Conservation (phyloP, 2,797 vertebrate genomes). For the Gorsachius magnificus region DNA sequence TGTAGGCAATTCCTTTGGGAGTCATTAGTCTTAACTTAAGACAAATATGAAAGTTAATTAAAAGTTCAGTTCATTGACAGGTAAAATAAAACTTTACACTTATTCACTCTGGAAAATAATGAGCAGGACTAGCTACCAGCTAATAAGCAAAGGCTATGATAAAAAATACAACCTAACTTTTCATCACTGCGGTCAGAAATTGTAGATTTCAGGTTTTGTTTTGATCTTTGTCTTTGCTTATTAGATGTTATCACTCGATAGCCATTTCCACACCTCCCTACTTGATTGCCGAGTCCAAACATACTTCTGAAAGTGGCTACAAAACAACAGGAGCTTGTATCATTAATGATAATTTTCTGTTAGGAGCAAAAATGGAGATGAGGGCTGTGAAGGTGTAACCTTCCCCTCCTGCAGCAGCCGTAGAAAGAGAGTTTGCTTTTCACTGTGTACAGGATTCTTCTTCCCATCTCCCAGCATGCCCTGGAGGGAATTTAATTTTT, state of each 20-base stretch:
- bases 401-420: background rate
- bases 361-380: background rate
- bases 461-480: background rate
- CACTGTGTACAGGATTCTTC: background rate
- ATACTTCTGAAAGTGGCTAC: background rate
- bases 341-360: background rate
- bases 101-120: slow-evolving; percentile 37
- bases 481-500: background rate
- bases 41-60: slow-evolving; percentile 63
- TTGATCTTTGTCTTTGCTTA: slow-evolving; percentile 30
- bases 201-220: background rate
- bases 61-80: slow-evolving; percentile 55
- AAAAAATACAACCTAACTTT: slow-evolving; percentile 5
- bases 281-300: slow-evolving; percentile 15
- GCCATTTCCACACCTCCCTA: background rate
- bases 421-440: background rate
- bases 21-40: slow-evolving; percentile 39
- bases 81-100: slow-evolving; percentile 53
- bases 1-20: slow-evolving; percentile 43
- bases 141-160: slow-evolving; percentile 16
- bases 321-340: background rate
- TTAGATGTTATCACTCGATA: background rate
- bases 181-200: background rate
- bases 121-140: slow-evolving; percentile 9
- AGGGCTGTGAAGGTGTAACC: background rate